Conservation (phyloP, 2,113 vertebrate genomes). For the Burhinus bistriatus region DNA sequence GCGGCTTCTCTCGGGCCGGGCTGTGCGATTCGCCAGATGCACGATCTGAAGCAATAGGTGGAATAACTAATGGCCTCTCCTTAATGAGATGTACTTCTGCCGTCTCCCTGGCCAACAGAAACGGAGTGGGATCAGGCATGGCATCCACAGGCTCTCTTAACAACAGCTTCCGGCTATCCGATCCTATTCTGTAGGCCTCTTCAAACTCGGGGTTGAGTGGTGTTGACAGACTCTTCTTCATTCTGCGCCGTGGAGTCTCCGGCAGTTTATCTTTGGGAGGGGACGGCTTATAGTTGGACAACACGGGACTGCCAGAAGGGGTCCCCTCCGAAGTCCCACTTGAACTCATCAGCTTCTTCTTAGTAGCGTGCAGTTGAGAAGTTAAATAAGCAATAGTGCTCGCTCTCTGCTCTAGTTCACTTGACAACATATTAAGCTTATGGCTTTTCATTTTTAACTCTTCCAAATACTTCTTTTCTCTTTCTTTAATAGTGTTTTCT, state of each 20-base stretch:
- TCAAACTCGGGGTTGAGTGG: constrained; percentile 93
- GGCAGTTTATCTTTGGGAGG: constrained; percentile 87
- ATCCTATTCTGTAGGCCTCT: constrained; percentile 88
- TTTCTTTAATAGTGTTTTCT: constrained; percentile 91
- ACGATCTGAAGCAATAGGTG: constrained; percentile 86
- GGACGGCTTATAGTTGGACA: constrained; percentile 82
- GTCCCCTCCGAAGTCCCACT: constrained; percentile 82
- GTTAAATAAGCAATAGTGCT: constrained; percentile 95
- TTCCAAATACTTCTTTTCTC: constrained; percentile 95
- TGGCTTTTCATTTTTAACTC: constrained; percentile 97
- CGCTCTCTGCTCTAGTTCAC: constrained; percentile 94
- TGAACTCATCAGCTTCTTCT: constrained; percentile 83
- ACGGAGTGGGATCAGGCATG: constrained; percentile 96
- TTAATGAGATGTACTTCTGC: constrained; percentile 84
- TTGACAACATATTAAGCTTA: constrained; percentile 87
- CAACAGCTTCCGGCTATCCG: constrained; percentile 85
- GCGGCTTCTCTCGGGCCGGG: constrained; percentile 82
- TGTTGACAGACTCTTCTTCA: constrained; percentile 96
- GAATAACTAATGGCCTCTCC: constrained; percentile 89
- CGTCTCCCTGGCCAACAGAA: constrained; percentile 85
- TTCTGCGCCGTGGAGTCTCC: constrained; percentile 84
- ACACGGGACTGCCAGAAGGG: constrained; percentile 82
- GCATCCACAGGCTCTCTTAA: constrained; percentile 88
- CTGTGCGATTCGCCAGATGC: constrained; percentile 73
- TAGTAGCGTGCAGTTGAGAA: constrained; percentile 91